Base-by-base conservation (phyloP, 2,888 invertebrate genomes). In the Herminia tarsipennalis region DNA sequence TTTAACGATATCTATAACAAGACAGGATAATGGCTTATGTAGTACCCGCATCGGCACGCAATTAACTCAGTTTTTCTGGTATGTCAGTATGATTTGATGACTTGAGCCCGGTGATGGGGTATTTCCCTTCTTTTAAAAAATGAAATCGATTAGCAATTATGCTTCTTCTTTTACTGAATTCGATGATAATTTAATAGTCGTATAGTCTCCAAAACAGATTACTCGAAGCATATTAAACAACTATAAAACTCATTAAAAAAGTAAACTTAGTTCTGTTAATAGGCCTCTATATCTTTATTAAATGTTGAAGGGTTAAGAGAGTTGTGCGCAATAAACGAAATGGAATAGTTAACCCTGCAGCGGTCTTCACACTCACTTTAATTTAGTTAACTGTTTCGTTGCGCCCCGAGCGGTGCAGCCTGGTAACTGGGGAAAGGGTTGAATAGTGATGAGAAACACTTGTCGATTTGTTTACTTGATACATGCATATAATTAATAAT, bases 331-430 rank as follows among this genome's bases (percentile, higher is more conserved):
- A 90, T 90, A 90, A 90, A 91, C 81, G 89, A 83, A 88, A 90
- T 90, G 90, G 87, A 88, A 90, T 90, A 90, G 90, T 91, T 86
- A 89, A 86, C 89, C 89, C 88, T 87, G 85, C 83, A 88, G 85
- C 84, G 85, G 84, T 86, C 86, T 88, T 90, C 89, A 85, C 91
- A 91, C 88, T 89, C 88, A 84, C 81, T 90, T 90, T 90, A 90
- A 90, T 90, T 91, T 91, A 88, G 90, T 90, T 91, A 90, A 90
- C 88, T 83, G 88, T 88, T 83, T 76, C 81, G 85, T 73, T 83
- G 86, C 83, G 84, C 87, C 83, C 80, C 75, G 81, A 68, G 86
- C 83, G 54, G 66, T 83, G 87, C 87, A 83, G 73, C 70, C 72
- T 69, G 70, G 60, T 53, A 48, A 57, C 63, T 62, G 66, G 77